Evolutionary conservation across 1,140 invertebrate genomes (phyloP).

Genomic region (Carcinoscorpius rotundicauda): DNA sequence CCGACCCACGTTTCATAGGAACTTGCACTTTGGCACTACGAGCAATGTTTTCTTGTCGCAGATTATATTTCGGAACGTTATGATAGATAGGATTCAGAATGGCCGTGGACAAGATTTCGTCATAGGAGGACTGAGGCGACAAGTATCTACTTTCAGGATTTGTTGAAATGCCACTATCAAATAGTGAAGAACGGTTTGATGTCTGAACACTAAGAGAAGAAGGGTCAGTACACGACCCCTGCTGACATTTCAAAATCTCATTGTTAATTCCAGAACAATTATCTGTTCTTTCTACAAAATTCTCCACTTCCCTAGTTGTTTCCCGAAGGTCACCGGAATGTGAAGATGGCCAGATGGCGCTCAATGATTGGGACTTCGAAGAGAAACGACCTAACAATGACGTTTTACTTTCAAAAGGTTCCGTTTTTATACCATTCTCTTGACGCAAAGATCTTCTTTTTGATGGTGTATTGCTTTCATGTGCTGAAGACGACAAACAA

Average conservation of each 20-base stretch:
- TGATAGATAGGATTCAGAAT: slow-evolving; percentile 29
- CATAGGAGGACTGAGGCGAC: slow-evolving; percentile 26
- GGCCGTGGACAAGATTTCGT: slow-evolving; percentile 36
- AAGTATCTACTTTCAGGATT: slow-evolving; percentile 22
- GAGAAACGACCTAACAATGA: too few species aligned
- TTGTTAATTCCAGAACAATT: too few species aligned
- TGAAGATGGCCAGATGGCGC: too few species aligned
- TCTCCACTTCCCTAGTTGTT: too few species aligned
- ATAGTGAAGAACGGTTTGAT: slow-evolving; percentile 21
- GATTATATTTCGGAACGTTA: slow-evolving; percentile 22
- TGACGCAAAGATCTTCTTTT: too few species aligned
- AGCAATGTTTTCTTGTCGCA: slow-evolving; percentile 40
- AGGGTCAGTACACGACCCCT: slow-evolving; percentile 57
- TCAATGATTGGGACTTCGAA: too few species aligned
- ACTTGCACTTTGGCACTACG: slow-evolving; percentile 65
- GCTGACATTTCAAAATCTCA: slow-evolving; percentile 58
- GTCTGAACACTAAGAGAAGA: slow-evolving; percentile 32
- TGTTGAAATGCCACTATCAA: slow-evolving; percentile 23
- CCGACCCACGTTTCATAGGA: slow-evolving; percentile 64
- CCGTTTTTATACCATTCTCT: too few species aligned
- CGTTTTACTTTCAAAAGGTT: too few species aligned
- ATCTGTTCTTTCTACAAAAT: too few species aligned
- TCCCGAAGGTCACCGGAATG: too few species aligned
- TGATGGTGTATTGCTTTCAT: too few species aligned
- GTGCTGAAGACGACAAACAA: too few species aligned